Base-by-base conservation (phyloP, 2,888 invertebrate genomes). In the Priocnemis perturbator region DNA sequence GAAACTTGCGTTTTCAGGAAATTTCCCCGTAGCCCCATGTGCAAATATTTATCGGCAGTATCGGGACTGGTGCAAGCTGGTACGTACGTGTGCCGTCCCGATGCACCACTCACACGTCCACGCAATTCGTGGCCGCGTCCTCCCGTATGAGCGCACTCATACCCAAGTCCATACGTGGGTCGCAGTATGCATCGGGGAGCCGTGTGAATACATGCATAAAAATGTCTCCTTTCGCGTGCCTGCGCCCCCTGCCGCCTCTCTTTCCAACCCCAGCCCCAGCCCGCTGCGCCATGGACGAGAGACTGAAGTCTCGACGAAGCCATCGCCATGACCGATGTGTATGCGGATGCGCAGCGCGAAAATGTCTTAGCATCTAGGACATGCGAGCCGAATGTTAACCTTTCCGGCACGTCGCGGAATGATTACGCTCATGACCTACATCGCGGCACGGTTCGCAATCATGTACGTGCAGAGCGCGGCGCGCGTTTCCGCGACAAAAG, bases 21-120 rank as follows among this genome's bases (percentile, higher is more conserved):
- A 81, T 82, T 83, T 83, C 80, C 77, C 83, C 73, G 81, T 82
- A 78, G 81, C 76, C 81, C 77, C 78, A 81, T 84, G 83, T 74
- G 81, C 78, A 81, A 83, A 84, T 83, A 83, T 84, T 84, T 84
- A 84, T 83, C 80, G 80, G 69, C 69, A 76, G 77, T 83, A 84
- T 79, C 77, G 80, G 73, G 69, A 74, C 65, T 64, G 57, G 73
- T 73, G 79, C 83, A 79, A 76, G 76, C 74, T 76, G 77, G 67
- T 76, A 77, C 74, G 68, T 61, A 68, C 67, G 69, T 78, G 67
- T 74, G 11, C 67, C 61, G 61, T 69, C 62, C 64, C 63, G 73
- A 68, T 67, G 80, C 73, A 61, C 57, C 71, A 67, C 59, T 69
- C 65, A 69, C 71, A 52, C 55, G 11, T n/a, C 2, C 37, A 21